A percentile compares a stretch with the other conserved stretches of the same genome.
These are phyloP conservation scores for Tenebrio molitor DNA, from an alignment of 1,140 invertebrate species.

Conservation along the genomic window DNA sequence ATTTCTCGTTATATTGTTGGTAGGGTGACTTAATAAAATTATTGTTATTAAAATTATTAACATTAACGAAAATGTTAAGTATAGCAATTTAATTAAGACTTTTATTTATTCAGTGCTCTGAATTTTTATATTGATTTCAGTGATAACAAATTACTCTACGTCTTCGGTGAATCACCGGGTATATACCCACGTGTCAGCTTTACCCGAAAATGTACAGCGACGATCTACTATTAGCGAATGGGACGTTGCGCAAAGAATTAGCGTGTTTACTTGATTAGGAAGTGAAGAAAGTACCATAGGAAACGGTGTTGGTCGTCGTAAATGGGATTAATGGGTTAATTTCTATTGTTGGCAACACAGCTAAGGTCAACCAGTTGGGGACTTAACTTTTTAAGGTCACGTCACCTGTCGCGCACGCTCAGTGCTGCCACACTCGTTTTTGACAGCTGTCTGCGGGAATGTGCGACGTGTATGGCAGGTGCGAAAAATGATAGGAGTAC, in stretches of 20 bases:
- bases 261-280: background rate
- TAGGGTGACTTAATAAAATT: too few relatives aligned
- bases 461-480: slow-evolving; percentile 32
- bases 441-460: slow-evolving; percentile 39
- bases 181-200: background rate
- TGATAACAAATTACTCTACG: too few relatives aligned
- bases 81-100: too few relatives aligned
- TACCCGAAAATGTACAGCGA: background rate
- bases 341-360: slow-evolving; percentile 16
- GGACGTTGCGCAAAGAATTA: background rate
- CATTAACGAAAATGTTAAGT: too few relatives aligned
- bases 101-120: too few relatives aligned
- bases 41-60: too few relatives aligned
- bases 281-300: background rate
- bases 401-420: slow-evolving; percentile 32
- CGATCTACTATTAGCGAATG: background rate
- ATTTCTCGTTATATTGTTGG: too few relatives aligned
- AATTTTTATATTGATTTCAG: too few relatives aligned
- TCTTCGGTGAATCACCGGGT: too few relatives aligned
- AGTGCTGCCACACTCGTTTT: background rate
- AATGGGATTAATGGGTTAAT: slow-evolving; percentile 17
- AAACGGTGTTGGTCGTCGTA: background rate
- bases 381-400: slow-evolving; percentile 4
- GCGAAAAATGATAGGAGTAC: slow-evolving; percentile 19
- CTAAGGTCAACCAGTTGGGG: slow-evolving; percentile 4